Percentiles rank a stretch among this genome's conserved stretches.
Evolutionary conservation across 2,797 vertebrate species (phyloP).

Genomic region (Anolis apletophallus): DNA sequence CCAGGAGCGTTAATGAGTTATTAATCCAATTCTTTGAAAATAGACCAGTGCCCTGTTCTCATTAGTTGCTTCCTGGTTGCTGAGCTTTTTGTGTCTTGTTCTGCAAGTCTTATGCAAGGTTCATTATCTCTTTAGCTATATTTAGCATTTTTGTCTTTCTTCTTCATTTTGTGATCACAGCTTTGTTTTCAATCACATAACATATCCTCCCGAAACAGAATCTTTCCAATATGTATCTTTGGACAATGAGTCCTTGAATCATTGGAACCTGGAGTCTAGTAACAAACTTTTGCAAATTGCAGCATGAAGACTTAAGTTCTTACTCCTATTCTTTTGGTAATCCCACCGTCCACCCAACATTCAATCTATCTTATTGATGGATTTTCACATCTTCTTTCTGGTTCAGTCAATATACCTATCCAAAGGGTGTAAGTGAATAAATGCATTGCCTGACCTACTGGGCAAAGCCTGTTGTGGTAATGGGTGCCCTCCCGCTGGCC

Average conservation of each 20-base stretch:
- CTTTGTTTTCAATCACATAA: neutral
- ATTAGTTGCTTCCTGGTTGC: neutral
- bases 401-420: neutral
- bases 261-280: too few relatives aligned
- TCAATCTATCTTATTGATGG: neutral
- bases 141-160: neutral
- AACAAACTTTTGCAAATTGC: too few relatives aligned
- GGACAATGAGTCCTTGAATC: too few relatives aligned
- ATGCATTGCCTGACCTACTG: too few relatives aligned
- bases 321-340: neutral
- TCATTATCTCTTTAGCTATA: neutral
- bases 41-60: neutral
- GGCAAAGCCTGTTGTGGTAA: too few relatives aligned
- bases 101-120: neutral
- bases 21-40: neutral
- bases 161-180: neutral
- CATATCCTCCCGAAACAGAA: too few relatives aligned
- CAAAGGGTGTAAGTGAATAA: neutral
- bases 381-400: neutral
- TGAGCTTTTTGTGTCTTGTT: neutral
- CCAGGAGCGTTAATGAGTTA: slow-evolving; percentile 12
- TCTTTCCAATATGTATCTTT: too few relatives aligned
- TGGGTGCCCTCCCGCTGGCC: too few relatives aligned
- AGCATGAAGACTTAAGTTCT: neutral
- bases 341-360: neutral